Conservation (phyloP, 2,888 invertebrate species). For the Volucella inanis region DNA sequence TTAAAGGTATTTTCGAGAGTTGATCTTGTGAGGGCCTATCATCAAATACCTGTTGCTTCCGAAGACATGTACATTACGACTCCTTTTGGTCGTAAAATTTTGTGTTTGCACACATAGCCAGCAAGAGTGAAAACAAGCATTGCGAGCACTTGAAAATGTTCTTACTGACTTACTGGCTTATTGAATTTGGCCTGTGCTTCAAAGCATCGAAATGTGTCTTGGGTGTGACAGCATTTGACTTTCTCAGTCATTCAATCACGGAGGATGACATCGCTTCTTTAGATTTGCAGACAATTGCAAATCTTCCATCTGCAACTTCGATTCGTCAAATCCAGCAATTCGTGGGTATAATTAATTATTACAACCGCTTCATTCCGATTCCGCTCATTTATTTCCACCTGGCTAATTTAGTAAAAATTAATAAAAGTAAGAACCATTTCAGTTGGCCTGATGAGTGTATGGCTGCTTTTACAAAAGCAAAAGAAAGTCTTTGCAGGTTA, state of each 20-base stretch:
- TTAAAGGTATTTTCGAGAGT: no score
- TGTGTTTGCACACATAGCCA: conserved; percentile 72
- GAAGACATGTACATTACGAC: no score
- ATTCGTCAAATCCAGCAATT: no score
- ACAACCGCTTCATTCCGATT: conserved; percentile 45
- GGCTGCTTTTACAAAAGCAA: no score
- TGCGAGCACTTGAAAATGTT: conserved; percentile 53
- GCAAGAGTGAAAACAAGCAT: conserved; percentile 69
- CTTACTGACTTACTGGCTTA: conserved; percentile 69
- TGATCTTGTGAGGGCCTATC: no score
- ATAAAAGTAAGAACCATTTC: conserved; percentile 36
- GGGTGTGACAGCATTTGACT: conserved; percentile 15
- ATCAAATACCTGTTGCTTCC: no score
- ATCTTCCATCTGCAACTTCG: no score
- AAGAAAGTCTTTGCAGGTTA: no score
- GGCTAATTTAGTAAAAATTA: conserved; percentile 30
- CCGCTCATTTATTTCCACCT: conserved; percentile 50
- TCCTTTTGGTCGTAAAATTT: conserved; percentile 22
- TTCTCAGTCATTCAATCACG: background rate
- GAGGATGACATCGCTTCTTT: conserved; percentile 65
- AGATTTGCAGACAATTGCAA: conserved; percentile 66
- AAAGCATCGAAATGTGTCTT: conserved; percentile 75
- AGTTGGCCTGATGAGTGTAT: conserved; percentile 34
- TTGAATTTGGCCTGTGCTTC: conserved; percentile 61
- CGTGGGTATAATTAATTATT: conserved; percentile 52